phyloP scores from a whole-genome alignment of 2,113 vertebrate genomes.

The Naja naja region DNA sequence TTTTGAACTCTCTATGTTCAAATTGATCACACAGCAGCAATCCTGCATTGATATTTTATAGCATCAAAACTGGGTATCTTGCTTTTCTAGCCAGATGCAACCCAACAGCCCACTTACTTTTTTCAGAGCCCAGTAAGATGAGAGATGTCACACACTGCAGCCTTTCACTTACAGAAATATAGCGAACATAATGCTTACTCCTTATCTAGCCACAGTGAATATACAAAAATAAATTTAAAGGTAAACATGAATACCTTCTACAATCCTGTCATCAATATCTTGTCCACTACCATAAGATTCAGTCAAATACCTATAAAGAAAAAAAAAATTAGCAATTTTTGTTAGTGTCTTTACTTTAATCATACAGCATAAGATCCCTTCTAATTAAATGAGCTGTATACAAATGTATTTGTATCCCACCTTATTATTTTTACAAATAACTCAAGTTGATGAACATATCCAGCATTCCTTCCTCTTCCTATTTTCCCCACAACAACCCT shows the following conservation, averaged over 20 bases:
- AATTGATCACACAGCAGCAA: neutral
- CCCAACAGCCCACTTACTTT: neutral
- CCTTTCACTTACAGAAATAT: neutral
- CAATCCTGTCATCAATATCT: slow-evolving; percentile 96
- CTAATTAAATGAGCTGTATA: neutral
- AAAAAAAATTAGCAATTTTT: neutral
- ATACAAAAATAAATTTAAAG: neutral
- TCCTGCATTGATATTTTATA: neutral
- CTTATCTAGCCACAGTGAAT: neutral
- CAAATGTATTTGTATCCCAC: neutral
- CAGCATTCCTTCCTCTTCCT: neutral
- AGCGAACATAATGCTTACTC: neutral
- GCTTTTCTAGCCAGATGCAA: neutral
- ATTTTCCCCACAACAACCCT: neutral
- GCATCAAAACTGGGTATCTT: neutral
- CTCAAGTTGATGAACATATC: neutral
- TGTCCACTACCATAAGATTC: slow-evolving; percentile 93
- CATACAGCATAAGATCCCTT: neutral
- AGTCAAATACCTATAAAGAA: slow-evolving; percentile 84
- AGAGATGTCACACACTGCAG: neutral
- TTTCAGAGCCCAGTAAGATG: neutral
- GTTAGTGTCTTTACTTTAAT: neutral
- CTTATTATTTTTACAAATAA: neutral
- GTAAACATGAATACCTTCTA: slow-evolving; percentile 81
- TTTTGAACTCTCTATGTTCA: no score